phyloP scores from a whole-genome alignment of 2,797 vertebrate species.

The Darevskia mixta region DNA sequence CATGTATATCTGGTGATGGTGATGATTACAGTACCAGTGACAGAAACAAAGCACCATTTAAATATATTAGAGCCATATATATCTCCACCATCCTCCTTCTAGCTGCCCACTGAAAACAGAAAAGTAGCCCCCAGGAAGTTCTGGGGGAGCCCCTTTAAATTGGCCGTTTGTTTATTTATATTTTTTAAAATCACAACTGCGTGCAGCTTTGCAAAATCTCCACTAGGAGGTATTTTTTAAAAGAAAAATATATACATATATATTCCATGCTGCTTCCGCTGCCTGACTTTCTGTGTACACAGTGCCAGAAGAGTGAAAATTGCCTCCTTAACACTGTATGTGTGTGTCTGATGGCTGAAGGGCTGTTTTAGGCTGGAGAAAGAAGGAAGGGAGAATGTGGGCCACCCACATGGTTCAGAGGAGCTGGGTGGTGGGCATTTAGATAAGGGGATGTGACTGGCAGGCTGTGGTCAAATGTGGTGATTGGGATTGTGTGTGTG shows the following conservation, averaged over 20 bases:
- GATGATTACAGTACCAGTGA: too few species aligned
- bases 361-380: not conserved
- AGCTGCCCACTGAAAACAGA: not conserved
- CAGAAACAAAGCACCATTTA: not conserved
- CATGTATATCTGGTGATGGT: too few species aligned
- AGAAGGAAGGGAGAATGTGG: not conserved
- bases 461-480: not conserved
- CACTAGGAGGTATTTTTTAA: slow-evolving; percentile 44
- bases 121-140: not conserved
- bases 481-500: too few species aligned
- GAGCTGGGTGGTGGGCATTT: not conserved
- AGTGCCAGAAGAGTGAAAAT: slow-evolving; percentile 2
- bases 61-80: too few species aligned
- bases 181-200: not conserved
- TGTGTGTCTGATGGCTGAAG: not conserved
- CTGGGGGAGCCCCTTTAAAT: slow-evolving; percentile 38
- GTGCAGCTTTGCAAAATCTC: slow-evolving; percentile 68
- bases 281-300: not conserved
- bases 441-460: not conserved
- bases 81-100: too few species aligned
- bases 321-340: not conserved
- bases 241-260: not conserved
- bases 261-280: not conserved
- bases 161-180: slow-evolving; percentile 53
- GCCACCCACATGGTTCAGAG: not conserved